A percentile compares a stretch with the other conserved stretches of the same genome.
Conservation (phyloP, 2,888 invertebrate species). For the Neoitamus cyanurus region DNA sequence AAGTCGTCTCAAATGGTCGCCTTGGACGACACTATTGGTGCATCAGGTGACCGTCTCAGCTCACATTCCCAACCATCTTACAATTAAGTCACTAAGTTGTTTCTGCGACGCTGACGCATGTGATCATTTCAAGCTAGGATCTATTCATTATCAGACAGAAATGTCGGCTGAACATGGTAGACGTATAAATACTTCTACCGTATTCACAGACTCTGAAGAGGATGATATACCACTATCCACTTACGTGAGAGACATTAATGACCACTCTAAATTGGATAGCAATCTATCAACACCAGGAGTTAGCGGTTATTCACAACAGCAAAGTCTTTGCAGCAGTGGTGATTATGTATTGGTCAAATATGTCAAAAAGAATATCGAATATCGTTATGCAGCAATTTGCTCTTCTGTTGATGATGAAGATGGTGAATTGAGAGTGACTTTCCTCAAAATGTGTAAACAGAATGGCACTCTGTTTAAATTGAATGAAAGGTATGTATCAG, state of each 20-base stretch:
- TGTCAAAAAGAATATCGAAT: too few species aligned
- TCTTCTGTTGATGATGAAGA: not conserved
- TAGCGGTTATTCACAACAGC: too few species aligned
- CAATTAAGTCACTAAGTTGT: not conserved
- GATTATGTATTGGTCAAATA: too few species aligned
- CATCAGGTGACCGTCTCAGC: not conserved
- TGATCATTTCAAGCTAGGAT: not conserved
- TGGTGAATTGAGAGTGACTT: not conserved
- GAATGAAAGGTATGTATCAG: not conserved
- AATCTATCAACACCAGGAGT: too few species aligned
- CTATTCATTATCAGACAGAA: not conserved
- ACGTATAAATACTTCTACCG: not conserved
- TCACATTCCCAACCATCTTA: not conserved
- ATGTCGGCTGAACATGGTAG: not conserved
- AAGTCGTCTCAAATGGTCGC: too few species aligned
- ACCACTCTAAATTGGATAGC: too few species aligned
- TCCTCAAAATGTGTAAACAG: not conserved
- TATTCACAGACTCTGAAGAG: too few species aligned
- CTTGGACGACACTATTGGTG: not conserved
- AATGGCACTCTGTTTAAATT: not conserved
- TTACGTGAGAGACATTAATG: too few species aligned
- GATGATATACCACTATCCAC: too few species aligned
- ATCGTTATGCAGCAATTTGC: not conserved
- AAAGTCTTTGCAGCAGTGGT: too few species aligned
- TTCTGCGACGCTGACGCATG: not conserved